Evolutionary conservation across 2,113 vertebrate genomes (phyloP), one percentile per base, ranked within the genome.

Genomic region (Heteronetta atricapilla): DNA sequence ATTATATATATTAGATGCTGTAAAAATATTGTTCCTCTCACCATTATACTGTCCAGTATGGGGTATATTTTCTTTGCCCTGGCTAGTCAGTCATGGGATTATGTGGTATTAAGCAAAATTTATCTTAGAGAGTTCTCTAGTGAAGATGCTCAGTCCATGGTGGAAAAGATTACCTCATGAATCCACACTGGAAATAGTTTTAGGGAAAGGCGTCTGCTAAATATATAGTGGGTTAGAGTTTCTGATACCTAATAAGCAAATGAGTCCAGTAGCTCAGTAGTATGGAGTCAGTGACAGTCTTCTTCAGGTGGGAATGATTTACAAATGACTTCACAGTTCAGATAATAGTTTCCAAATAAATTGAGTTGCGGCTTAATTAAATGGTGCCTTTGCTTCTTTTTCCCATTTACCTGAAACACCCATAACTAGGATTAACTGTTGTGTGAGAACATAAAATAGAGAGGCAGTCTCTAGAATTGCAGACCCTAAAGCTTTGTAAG

Each of bases 401-500:
- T 64, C 44, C 66, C 22, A 66, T 90, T 95, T 88, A 68, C 89
- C 73, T 84, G 91, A 89, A 95, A 79, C n/a, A 85, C 38, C 66
- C 73, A 83, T 89, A 79, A 82, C 89, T 48, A 79, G 73, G 86
- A 90, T 85, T 94, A 91, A 64, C 52, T 69, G 73, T 69, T 92
- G 11, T 82, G 34, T 84, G 58, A 29, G 58, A 96, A 82, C 67
- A 89, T 88, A 81, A 90, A 90, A 92, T 90, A 69, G 53, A 93
- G 60, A 92, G 33, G 31, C 34, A 79, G 62, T 21, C 33, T 79
- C 77, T 74, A 91, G 82, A 87, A 91, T 10, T 89, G 89, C 74
- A 92, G 50, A 91, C 40, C 78, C 69, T 82, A 94, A 91, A 91
- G 66, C 81, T 92, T 87, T 95, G 56, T 87, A 89, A 89, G 93